phyloP scores from a whole-genome alignment of 1,140 invertebrate species.

The Asbolus verrucosus region DNA sequence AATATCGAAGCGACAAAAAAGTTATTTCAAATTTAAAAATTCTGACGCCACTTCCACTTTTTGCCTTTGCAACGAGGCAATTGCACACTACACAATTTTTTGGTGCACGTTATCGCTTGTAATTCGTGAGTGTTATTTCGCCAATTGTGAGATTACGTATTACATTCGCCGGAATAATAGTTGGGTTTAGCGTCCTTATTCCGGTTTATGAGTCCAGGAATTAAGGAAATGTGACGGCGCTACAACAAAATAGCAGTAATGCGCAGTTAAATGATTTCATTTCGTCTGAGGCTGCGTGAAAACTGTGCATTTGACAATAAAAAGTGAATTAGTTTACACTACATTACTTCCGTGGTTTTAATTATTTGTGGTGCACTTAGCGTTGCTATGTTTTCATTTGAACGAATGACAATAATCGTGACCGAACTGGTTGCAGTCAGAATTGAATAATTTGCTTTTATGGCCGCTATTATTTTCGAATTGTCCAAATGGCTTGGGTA shows the following conservation, averaged over 20 bases:
- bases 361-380: constrained; percentile 11
- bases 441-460: constrained; percentile 24
- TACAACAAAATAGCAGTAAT: constrained; percentile 13
- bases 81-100: background rate
- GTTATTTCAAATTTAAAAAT: too few species aligned
- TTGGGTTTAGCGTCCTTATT: constrained; percentile 7
- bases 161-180: constrained; percentile 22
- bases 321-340: constrained; percentile 26
- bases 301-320: constrained; percentile 31
- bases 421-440: background rate
- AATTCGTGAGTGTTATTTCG: constrained; percentile 9
- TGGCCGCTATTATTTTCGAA: constrained; percentile 9
- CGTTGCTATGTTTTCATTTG: constrained; percentile 1
- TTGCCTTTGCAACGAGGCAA: background rate
- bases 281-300: constrained; percentile 11
- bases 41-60: too few species aligned
- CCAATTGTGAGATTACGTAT: constrained; percentile 34
- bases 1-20: too few species aligned
- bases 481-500: constrained; percentile 8
- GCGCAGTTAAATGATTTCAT: constrained; percentile 26
- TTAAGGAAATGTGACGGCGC: constrained; percentile 29
- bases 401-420: constrained; percentile 10
- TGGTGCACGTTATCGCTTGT: too few species aligned
- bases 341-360: constrained; percentile 12
- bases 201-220: constrained; percentile 20